Conservation (phyloP, 2,113 vertebrate species). For the Rhabdomys dilectus region DNA sequence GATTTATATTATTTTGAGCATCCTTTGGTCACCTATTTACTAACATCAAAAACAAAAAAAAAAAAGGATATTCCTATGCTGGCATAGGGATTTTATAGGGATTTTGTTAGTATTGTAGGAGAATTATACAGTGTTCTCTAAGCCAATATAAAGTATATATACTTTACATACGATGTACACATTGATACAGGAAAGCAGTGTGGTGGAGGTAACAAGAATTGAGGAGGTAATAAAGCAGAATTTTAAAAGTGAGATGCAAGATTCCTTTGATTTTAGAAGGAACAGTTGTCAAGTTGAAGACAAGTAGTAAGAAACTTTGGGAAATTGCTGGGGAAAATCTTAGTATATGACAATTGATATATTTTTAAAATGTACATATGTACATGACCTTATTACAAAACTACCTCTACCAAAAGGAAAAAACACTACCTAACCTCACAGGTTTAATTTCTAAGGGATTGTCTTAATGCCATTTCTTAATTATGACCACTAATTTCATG, state of each 20-base stretch:
- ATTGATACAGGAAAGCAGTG: neutral
- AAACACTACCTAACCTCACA: neutral
- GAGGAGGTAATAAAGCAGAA: neutral
- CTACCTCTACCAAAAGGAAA: neutral
- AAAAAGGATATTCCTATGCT: too few species aligned
- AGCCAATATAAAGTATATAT: neutral
- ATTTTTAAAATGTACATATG: neutral
- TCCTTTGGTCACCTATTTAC: neutral
- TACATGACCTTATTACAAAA: constrained; percentile 20
- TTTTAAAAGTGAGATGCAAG: neutral
- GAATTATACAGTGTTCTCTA: neutral
- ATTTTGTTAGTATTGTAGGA: neutral
- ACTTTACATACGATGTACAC: neutral
- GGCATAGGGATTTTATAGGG: neutral
- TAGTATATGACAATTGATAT: neutral
- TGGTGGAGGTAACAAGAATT: rapidly evolving
- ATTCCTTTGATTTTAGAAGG: constrained; percentile 56
- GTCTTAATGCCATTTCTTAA: neutral
- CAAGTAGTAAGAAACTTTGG: neutral
- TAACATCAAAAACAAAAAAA: neutral
- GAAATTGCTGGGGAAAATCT: constrained; percentile 12
- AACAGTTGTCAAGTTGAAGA: neutral
- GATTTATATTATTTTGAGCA: neutral
- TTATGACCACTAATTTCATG: neutral
- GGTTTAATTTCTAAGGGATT: neutral